Evolutionary conservation across 2,113 vertebrate genomes (phyloP), one percentile per base, ranked within the genome.

Genomic region (Saguinus imperator): DNA sequence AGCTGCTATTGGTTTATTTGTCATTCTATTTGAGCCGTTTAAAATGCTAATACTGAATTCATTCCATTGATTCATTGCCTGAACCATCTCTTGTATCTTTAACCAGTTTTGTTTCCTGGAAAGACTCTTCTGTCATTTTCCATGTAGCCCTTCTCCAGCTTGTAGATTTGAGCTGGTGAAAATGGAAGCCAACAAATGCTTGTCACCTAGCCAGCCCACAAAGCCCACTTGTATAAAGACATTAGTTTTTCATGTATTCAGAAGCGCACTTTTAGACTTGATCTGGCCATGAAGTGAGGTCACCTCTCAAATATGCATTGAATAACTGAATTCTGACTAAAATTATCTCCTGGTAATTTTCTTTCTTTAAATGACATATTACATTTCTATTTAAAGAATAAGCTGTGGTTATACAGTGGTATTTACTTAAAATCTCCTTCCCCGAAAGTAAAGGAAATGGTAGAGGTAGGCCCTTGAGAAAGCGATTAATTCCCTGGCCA

Each of bases 111-210:
- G 50, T 77, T 97, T 98, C 97, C 94, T 98, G 61, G 52, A 97
- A 98, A 97, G 95, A 91, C 90, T 45, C 76, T 68, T 88, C 92
- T 97, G 97, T 92, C 97, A 97, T 57, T 79, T 98, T 96, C 76
- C 77, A 96, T 95, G 98, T 96, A 96, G 37, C 14, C 72, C 25
- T 64, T 93, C 70, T 94, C 64, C 88, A 97, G 96, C 92, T 95
- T 98, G 93, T 80, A 95, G 88, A 86, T 96, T 93, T 97, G 91
- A 98, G 87, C 35, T 94, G 88, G 83, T 94, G 86, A 85, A 98
- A 98, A 97, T 95, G 97, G 95, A 97, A 98, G 92, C 68, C 90
- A 52, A 55, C 72, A 40, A 95, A 50, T 40, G 21, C 25, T 94
- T 96, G 95, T 90, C 84, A 77, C 21, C 25, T 4, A 58, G 92